Evolutionary conservation across 2,113 vertebrate genomes (phyloP), one percentile per base, ranked within the genome.

Genomic region (Casuarius casuarius): DNA sequence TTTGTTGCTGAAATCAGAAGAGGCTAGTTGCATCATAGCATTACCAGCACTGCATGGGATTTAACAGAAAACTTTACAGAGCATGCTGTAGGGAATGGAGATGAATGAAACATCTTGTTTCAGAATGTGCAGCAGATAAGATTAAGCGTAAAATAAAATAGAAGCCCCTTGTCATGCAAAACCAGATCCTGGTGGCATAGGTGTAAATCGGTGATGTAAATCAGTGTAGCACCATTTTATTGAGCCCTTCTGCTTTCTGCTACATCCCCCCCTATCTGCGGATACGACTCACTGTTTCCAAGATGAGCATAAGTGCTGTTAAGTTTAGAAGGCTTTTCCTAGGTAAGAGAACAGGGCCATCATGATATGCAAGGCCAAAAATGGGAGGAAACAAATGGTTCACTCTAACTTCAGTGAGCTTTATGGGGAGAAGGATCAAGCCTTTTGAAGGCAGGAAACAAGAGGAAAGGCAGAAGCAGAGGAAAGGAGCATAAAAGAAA

Each of bases 351-450:
- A 84, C 54, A 56, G 52, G 52, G 28, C 54, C 28, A 56, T 28
- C 44, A 46, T 51, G 48, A 80, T 84, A 44, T 74, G 18, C 31
- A 74, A 66, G 54, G 17, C 26, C 54, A 81, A 49, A 87, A 63
- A 35, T 54, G 26, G 8, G 10, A 81, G 17, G 51, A 95, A 89
- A 54, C 28, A 46, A 72, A 73, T 25, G 19, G 11, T 67, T 33
- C 23, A 9, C 14, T 72, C 79, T 51, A 83, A 54, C 16, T 76
- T 11, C 35, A 87, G 31, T 26, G 46, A 90, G 33, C 35, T 75
- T 80, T 29, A 38, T 0, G 0, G 31, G 26, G 29, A 54, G 44
- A 74, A 23, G 9, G 1, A 42, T 65, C n/a, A 78, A 79, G 23
- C 12, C 18, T 66, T 40, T 15, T 33, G 7, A 71, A 51, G n/a